These are phyloP conservation scores for Lutjanus erythropterus DNA, from an alignment of 2,113 vertebrate genomes.

Conservation along the genomic window DNA sequence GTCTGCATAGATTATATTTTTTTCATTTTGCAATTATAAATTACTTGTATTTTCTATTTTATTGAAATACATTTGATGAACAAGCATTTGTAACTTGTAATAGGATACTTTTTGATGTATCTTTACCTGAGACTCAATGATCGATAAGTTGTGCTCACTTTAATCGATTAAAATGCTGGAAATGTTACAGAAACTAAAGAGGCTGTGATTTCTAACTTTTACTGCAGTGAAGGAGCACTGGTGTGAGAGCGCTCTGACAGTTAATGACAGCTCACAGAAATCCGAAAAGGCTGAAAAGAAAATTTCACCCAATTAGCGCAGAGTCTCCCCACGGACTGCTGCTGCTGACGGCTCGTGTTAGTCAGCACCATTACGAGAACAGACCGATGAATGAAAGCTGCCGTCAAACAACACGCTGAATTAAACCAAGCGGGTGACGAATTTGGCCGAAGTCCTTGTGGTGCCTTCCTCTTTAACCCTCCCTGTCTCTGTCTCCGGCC, in stretches of 20 bases:
- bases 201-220: background rate
- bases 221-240: background rate
- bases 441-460: slow-evolving; percentile 47
- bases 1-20: no score
- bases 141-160: no score
- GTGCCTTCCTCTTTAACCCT: slow-evolving; percentile 39
- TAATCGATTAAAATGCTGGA: no score
- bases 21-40: no score
- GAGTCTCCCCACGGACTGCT: slow-evolving; percentile 7
- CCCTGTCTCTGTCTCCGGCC: slow-evolving; percentile 53
- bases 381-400: slow-evolving; percentile 44
- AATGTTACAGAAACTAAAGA: background rate
- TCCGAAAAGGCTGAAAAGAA: slow-evolving; percentile 15
- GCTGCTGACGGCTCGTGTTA: slow-evolving; percentile 23
- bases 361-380: slow-evolving; percentile 23
- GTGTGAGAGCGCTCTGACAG: background rate
- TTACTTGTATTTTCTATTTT: no score
- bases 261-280: slow-evolving; percentile 6
- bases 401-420: slow-evolving; percentile 62
- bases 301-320: slow-evolving; percentile 5
- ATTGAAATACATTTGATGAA: no score
- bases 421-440: slow-evolving; percentile 60
- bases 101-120: no score
- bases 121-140: no score
- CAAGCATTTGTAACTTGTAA: no score